Base-by-base conservation (phyloP, 2,888 invertebrate species). In the Harpagoxenus sublaevis region DNA sequence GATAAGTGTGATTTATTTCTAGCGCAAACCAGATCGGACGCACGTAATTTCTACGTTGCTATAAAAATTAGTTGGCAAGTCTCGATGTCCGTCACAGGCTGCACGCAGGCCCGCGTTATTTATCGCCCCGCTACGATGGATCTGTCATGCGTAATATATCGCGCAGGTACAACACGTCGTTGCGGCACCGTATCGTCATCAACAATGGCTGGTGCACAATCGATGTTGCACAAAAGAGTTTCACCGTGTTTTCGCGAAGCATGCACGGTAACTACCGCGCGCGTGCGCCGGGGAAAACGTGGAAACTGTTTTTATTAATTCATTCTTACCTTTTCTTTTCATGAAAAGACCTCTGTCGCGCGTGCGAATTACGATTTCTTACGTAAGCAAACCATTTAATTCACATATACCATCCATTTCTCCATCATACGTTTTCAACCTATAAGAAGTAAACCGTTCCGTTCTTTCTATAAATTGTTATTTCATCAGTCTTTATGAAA, bases 11-110 rank as follows among this genome's bases (percentile, higher is more conserved):
- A 78, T 78, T 78, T 78, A 78, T 85, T 87, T 85, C 84, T 66
- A 62, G 51, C 86, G 75, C 60, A 77, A 85, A 86, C 84, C 84
- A 85, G 86, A 88, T 85, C 84, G 84, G 81, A 86, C 71, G 51
- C 60, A 68, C 78, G 78, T 78, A 78, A 78, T 68, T 57, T 45
- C 78, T 55, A 63, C 12, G 66, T 78, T 68, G 45, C 31, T 65
- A 45, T 78, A 68, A 78, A 78, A 78, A 78, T 65, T 77, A 53
- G 28, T 39, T 42, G 77, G 77, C 65, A 51, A 78, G 51, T 70
- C 70, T 28, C 57, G 48, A 70, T 70, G 79, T 79, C 68, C 9
- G 45, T 70, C 70, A 35, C 18, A 48, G 31, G 15, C 2, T 45
- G 57, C 55, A 57, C 70, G 79, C 57, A 45, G 68, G 55, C 31